phyloP scores from a whole-genome alignment of 2,113 vertebrate genomes.

The human region DNA sequence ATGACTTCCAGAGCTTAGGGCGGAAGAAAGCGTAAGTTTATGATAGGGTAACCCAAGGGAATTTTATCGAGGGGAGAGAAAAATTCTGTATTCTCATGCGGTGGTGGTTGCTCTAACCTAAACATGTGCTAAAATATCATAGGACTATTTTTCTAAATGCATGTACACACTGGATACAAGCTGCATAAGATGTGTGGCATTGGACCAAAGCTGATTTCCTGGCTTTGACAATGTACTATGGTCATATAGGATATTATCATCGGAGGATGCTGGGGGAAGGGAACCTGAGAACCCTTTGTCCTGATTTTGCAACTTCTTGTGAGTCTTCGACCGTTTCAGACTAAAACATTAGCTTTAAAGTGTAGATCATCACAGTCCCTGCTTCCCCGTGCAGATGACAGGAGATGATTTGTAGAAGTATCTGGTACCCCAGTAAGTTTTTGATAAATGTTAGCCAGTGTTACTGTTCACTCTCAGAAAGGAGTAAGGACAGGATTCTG shows the following conservation, averaged over 20 bases:
- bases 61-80: not conserved
- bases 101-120: not conserved
- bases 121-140: not conserved
- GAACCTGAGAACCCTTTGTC: too few species aligned
- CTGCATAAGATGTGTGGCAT: not conserved
- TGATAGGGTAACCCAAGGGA: not conserved
- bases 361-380: not conserved
- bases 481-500: not conserved
- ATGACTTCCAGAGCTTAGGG: not conserved
- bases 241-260: fast-evolving
- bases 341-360: not conserved
- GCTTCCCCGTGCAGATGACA: not conserved
- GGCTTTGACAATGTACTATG: fast-evolving
- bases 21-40: fast-evolving
- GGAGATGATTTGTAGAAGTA: not conserved
- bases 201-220: not conserved
- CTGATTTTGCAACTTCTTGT: not conserved
- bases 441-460: fast-evolving
- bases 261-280: fast-evolving
- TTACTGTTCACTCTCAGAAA: not conserved
- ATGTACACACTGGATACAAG: not conserved
- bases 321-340: not conserved
- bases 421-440: not conserved
- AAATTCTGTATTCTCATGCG: not conserved
- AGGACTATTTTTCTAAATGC: not conserved